Conservation (phyloP, 1,140 invertebrate genomes). For the Brachionus rubens region DNA sequence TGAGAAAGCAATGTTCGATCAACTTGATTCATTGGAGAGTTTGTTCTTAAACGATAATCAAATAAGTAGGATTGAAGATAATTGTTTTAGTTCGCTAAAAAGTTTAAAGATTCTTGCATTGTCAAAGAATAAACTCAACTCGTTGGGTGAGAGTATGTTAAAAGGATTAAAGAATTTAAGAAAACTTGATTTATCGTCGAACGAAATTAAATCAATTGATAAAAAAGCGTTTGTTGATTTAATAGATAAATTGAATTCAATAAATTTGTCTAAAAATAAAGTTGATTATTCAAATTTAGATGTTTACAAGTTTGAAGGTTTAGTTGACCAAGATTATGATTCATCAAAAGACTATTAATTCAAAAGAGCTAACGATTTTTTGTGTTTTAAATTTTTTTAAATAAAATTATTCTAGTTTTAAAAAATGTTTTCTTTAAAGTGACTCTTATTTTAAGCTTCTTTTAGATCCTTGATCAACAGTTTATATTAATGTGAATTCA, state of each 20-base stretch:
- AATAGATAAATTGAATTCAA: neutral
- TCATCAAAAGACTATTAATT: neutral
- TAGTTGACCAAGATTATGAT: neutral
- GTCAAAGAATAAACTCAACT: neutral
- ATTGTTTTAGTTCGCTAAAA: neutral
- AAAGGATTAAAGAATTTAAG: neutral
- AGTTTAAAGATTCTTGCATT: neutral
- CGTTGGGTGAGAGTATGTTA: neutral
- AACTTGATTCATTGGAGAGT: neutral
- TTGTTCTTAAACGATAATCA: neutral
- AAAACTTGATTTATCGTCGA: neutral
- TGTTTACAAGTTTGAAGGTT: neutral
- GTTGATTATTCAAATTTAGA: neutral
- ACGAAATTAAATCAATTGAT: neutral
- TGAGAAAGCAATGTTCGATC: neutral
- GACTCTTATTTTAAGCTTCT: too few species aligned
- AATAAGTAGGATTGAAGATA: neutral
- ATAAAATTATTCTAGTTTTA: too few species aligned
- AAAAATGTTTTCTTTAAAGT: too few species aligned
- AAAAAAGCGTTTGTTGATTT: neutral
- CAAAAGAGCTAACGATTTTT: too few species aligned
- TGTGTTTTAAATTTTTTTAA: too few species aligned
- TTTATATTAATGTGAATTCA: too few species aligned
- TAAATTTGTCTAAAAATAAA: neutral
- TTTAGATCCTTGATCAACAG: too few species aligned